These are phyloP conservation scores for Alviniconcha marisindica DNA, from an alignment of 1,140 invertebrate genomes.

Conservation along the genomic window DNA sequence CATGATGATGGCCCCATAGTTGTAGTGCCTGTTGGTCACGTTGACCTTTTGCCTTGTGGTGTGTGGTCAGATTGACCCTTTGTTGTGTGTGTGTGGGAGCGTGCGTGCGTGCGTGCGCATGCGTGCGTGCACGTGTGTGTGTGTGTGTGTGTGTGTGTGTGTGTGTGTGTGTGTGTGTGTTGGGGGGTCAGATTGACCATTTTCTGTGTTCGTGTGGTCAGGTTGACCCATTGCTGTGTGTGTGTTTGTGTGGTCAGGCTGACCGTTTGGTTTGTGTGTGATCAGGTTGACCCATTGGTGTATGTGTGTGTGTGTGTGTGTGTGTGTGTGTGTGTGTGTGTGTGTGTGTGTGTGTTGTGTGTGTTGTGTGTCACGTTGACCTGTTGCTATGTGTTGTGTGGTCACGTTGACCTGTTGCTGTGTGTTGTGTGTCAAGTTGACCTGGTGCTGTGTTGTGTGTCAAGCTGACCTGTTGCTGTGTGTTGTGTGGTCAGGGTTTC, in stretches of 20 bases:
- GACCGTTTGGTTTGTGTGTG: not conserved
- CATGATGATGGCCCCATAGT: too few species aligned
- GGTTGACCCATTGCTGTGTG: too few species aligned
- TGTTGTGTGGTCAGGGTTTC: conserved; percentile 53
- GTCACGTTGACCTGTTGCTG: too few species aligned
- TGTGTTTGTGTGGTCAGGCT: not conserved
- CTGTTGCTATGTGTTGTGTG: not conserved
- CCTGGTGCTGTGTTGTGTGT: not conserved
- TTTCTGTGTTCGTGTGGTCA: not conserved
- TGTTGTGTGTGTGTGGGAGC: too few species aligned
- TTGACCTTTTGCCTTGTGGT: not conserved
- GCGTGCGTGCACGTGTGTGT: not conserved
- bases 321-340: conserved; percentile 5
- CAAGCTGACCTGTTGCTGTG: not conserved
- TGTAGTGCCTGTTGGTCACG: too few species aligned
- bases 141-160: conserved; percentile 13
- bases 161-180: conserved; percentile 2
- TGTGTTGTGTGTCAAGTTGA: not conserved
- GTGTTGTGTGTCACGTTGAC: not conserved
- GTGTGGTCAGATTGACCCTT: too few species aligned
- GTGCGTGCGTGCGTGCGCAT: too few species aligned
- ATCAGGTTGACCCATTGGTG: too few species aligned
- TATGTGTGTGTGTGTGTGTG: conserved; percentile 15
- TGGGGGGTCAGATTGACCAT: not conserved
- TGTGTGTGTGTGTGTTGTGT: not conserved